These are phyloP conservation scores for Thalpophila matura DNA, from an alignment of 2,888 invertebrate species.

Conservation along the genomic window DNA sequence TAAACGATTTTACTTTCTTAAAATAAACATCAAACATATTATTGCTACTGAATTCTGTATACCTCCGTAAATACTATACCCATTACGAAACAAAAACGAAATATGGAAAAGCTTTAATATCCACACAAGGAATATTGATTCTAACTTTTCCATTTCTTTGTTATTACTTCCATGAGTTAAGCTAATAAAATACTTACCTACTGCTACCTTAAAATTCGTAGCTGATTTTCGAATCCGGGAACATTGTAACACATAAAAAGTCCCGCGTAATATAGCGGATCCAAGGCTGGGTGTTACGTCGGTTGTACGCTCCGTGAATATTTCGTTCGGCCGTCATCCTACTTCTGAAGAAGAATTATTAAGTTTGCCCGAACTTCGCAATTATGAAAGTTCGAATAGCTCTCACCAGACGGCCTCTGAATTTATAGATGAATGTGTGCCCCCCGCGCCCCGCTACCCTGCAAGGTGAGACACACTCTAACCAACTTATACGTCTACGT, in stretches of 20 bases:
- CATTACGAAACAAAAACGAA: conserved; percentile 43
- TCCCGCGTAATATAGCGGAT: conserved; percentile 81
- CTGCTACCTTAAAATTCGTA: conserved; percentile 71
- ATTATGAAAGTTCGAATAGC: conserved; percentile 91
- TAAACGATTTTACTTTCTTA: conserved; percentile 7
- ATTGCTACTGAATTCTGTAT: conserved; percentile 34
- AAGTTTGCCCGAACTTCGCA: conserved; percentile 90
- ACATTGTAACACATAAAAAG: conserved; percentile 82
- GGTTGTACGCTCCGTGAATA: conserved; percentile 88
- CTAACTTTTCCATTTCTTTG: conserved; percentile 69
- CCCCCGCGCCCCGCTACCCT: conserved; percentile 61
- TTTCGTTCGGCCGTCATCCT: conserved; percentile 88
- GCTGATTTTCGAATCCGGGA: conserved; percentile 74
- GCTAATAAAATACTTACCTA: conserved; percentile 72
- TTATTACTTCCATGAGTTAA: conserved; percentile 71
- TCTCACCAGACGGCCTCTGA: conserved; percentile 89
- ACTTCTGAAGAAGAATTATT: conserved; percentile 91
- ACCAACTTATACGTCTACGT: conserved; percentile 46
- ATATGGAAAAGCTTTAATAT: conserved; percentile 52
- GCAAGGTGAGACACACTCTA: conserved; percentile 71
- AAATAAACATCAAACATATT: conserved; percentile 45
- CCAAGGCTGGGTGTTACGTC: conserved; percentile 80
- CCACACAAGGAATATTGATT: conserved; percentile 62
- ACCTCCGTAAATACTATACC: conserved; percentile 31
- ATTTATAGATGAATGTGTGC: conserved; percentile 90